Percentiles rank a stretch among this genome's conserved stretches.
phyloP scores from a whole-genome alignment of 2,113 vertebrate species.

The Phylloscopus trochilus region DNA sequence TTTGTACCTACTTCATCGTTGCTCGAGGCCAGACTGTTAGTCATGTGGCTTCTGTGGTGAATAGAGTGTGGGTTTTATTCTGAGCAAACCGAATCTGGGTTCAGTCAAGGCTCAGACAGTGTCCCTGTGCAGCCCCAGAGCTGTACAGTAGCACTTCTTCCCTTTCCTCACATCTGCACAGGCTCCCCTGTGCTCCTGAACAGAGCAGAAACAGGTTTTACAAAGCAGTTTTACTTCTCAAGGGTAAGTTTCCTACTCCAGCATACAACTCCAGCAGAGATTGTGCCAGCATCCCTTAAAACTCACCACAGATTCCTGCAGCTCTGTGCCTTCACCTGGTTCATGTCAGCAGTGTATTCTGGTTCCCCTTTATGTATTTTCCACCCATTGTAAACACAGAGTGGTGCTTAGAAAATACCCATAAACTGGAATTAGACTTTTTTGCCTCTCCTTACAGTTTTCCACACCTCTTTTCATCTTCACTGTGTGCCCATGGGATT shows the following conservation, averaged over 20 bases:
- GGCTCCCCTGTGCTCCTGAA: not conserved
- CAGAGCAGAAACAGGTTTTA: not conserved
- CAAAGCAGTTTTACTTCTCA: not conserved
- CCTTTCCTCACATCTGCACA: not conserved
- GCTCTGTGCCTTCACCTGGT: not conserved
- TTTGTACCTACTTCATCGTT: not conserved
- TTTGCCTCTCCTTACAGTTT: not conserved
- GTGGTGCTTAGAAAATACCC: not conserved
- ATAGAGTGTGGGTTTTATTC: not conserved
- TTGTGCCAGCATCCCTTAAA: not conserved
- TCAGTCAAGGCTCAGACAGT: not conserved
- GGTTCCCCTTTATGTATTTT: not conserved
- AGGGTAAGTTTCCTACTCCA: not conserved
- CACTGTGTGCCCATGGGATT: not conserved
- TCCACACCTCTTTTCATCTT: not conserved
- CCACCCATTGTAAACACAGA: not conserved
- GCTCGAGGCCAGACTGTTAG: not conserved
- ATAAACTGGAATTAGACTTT: not conserved
- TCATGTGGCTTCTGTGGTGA: not conserved
- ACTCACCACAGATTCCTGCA: accelerated
- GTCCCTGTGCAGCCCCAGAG: not conserved
- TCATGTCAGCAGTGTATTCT: not conserved
- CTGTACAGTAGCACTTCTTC: not conserved
- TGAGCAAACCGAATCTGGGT: not conserved
- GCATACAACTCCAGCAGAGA: not conserved